phyloP scores from a whole-genome alignment of 2,888 invertebrate species.

The Ophion ventricosus region DNA sequence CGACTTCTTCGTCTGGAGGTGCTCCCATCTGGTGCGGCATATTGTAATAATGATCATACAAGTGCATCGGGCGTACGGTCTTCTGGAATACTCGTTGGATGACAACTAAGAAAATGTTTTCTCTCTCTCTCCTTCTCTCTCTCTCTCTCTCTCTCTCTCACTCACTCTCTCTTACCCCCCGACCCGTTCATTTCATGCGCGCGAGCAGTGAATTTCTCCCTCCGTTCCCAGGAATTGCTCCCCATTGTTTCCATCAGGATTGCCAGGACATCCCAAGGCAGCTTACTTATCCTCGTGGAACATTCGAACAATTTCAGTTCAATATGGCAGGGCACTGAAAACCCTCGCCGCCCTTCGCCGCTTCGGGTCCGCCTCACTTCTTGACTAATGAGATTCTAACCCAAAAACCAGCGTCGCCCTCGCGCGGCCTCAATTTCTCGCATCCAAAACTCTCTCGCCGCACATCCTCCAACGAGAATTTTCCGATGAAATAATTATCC shows the following conservation, averaged over 20 bases:
- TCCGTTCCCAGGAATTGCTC: conserved; percentile 65
- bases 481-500: conserved; percentile 28
- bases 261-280: conserved; percentile 46
- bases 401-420: conserved; percentile 59
- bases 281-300: conserved; percentile 62
- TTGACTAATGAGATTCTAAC: conserved; percentile 66
- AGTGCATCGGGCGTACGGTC: conserved; percentile 53
- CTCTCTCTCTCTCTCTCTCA: neutral
- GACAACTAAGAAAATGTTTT: conserved; percentile 53
- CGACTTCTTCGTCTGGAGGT: conserved; percentile 9
- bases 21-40: conserved; percentile 52
- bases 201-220: conserved; percentile 38
- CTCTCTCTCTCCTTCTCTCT: conserved; percentile 7
- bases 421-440: conserved; percentile 27
- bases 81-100: conserved; percentile 29
- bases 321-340: conserved; percentile 38
- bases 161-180: neutral
- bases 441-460: conserved; percentile 16
- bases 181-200: neutral
- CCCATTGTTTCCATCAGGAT: conserved; percentile 64
- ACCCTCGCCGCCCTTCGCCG: neutral
- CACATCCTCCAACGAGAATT: neutral
- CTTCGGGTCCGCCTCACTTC: conserved; percentile 16
- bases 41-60: conserved; percentile 62
- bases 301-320: conserved; percentile 67